Percentiles rank a stretch among this genome's conserved stretches.
Conservation (phyloP, 2,888 invertebrate genomes). For the Sturmia bella region DNA sequence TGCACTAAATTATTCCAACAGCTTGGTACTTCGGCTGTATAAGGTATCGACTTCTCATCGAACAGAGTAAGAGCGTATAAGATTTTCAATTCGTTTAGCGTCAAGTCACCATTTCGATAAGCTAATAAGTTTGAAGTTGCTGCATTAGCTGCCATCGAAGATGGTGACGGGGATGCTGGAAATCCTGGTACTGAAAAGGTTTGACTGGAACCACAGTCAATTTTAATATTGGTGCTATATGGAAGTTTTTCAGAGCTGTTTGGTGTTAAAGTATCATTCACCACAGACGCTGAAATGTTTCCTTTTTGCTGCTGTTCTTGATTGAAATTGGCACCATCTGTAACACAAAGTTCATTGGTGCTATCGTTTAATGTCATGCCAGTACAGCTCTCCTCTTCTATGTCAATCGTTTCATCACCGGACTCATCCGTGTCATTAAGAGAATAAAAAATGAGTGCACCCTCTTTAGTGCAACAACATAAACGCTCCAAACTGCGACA, state of each 20-base stretch:
- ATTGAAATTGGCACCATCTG: constrained; percentile 55
- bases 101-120: constrained; percentile 84
- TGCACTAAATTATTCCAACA: constrained; percentile 97
- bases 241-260: constrained; percentile 17
- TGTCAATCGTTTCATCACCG: constrained; percentile 86
- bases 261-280: constrained; percentile 29
- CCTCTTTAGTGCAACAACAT: constrained; percentile 91
- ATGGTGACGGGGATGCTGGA: constrained; percentile 75
- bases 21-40: constrained; percentile 94
- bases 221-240: constrained; percentile 59
- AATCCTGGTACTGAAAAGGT: constrained; percentile 56
- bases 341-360: constrained; percentile 52
- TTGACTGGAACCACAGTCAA: constrained; percentile 67
- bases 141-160: constrained; percentile 73
- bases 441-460: constrained; percentile 91
- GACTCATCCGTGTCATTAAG: constrained; percentile 88
- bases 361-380: constrained; percentile 68
- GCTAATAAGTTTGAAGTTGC: constrained; percentile 82
- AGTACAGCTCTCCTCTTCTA: constrained; percentile 84
- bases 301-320: constrained; percentile 28
- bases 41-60: constrained; percentile 85
- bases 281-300: not conserved
- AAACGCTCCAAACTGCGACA: constrained; percentile 94
- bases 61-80: constrained; percentile 90
- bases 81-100: constrained; percentile 85